Evolutionary conservation across 2,113 vertebrate species (phyloP), one percentile per base, ranked within the genome.

Genomic region (Prolemur simus): DNA sequence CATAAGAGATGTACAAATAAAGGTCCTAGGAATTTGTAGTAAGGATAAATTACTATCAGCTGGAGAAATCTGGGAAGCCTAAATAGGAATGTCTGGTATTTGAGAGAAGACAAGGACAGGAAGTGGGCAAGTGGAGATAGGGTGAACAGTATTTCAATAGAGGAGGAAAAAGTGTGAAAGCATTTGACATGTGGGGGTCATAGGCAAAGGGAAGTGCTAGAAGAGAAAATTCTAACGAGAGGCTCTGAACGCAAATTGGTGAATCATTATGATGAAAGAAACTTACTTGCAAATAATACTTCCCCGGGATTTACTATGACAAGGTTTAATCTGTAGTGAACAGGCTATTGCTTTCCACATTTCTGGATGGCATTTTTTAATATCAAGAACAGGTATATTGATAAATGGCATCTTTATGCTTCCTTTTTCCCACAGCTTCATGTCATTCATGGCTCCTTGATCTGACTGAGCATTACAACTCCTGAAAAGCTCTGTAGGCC

Each of bases 311-410:
- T 99, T 99, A 99, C 99, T 99, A 97, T 99, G 99, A 97, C 99
- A 99, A 68, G 99, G 99, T 98, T 99, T 99, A 98, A 99, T 99
- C 98, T 99, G 99, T 90, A 99, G 98, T 0, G 99, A 99, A 84
- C 99, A 99, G 86, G 99, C 99, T 88, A 99, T 99, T 0, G 99
- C 99, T 96, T 99, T 99, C 99, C 99, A 99, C 99, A 99, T 99
- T 97, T 99, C 99, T 0, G 99, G 99, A 3, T 99, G 99, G 97
- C 99, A 99, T 97, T 99, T 99, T 96, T 99, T 99, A 97, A 99
- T 99, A 98, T 99, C 99, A 91, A 99, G 98, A 95, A 99, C 99
- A 0, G 99, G 99, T 94, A 99, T 99, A 98, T 99, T 99, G 99
- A 99, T 99, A 97, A 99, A 99, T 0, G 99, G 99, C 99, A 99